A percentile compares a stretch with the other conserved stretches of the same genome.
phyloP scores from a whole-genome alignment of 2,888 invertebrate species.

The Rhodophaea formosa region DNA sequence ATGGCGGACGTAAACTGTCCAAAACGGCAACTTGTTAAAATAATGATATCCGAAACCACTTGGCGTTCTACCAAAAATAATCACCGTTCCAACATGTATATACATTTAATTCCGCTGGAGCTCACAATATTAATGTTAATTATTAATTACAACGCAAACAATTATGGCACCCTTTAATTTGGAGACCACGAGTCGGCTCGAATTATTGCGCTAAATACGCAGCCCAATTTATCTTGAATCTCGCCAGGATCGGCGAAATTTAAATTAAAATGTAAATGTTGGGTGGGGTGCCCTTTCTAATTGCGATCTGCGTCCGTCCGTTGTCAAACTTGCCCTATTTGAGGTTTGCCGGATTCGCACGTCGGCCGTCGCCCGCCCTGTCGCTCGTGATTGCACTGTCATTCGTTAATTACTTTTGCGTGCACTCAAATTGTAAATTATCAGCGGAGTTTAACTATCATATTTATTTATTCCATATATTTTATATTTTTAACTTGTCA shows the following conservation, averaged over 20 bases:
- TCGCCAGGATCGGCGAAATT: slow-evolving; percentile 75
- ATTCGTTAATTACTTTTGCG: slow-evolving; percentile 13
- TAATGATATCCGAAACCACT: background rate
- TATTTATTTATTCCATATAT: no score
- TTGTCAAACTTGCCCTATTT: slow-evolving; percentile 58
- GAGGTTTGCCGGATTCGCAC: slow-evolving; percentile 43
- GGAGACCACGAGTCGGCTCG: slow-evolving; percentile 60
- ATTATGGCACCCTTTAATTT: slow-evolving; percentile 66
- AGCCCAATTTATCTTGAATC: slow-evolving; percentile 76
- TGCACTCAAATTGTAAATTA: slow-evolving; percentile 7
- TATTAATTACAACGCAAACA: slow-evolving; percentile 73
- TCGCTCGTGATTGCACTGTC: slow-evolving; percentile 11
- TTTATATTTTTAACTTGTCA: no score
- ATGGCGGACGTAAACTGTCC: no score
- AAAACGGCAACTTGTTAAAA: no score
- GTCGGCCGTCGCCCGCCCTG: slow-evolving; percentile 24
- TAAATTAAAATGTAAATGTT: slow-evolving; percentile 80
- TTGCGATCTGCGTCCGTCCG: slow-evolving; percentile 65
- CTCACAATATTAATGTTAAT: slow-evolving; percentile 63
- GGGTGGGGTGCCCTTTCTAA: slow-evolving; percentile 66
- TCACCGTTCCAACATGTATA: background rate
- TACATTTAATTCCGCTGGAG: slow-evolving; percentile 31
- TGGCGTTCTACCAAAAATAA: background rate
- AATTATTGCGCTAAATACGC: slow-evolving; percentile 75
- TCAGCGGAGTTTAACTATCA: background rate